Conservation (phyloP, 2,797 vertebrate genomes). For the Propithecus perrieri region DNA sequence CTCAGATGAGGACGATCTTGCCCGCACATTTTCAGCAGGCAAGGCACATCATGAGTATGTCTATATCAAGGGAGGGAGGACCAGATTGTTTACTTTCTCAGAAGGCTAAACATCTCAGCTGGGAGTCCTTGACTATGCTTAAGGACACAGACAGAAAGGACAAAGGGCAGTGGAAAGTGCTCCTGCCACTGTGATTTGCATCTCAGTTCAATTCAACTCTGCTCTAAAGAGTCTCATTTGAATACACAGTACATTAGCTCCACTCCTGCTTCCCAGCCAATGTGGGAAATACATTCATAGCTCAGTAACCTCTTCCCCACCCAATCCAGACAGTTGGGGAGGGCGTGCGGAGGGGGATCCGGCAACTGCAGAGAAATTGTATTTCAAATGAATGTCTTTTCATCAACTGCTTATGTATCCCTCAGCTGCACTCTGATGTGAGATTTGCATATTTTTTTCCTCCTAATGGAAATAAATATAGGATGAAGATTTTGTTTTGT, state of each 20-base stretch:
- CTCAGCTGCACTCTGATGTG: conserved; percentile 65
- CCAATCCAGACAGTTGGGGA: conserved; percentile 68
- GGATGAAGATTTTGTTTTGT: conserved; percentile 79
- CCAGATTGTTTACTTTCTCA: conserved; percentile 75
- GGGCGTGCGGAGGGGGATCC: conserved; percentile 65
- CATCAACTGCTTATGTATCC: conserved; percentile 77
- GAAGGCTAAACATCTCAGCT: conserved; percentile 72
- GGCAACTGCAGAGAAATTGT: conserved; percentile 79
- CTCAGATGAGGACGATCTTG: not conserved
- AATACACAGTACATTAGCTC: conserved; percentile 83
- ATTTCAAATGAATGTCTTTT: conserved; percentile 82
- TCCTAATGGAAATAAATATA: conserved; percentile 80
- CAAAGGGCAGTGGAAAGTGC: conserved; percentile 81
- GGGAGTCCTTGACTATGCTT: conserved; percentile 81
- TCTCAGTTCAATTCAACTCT: conserved; percentile 81
- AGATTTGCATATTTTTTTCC: conserved; percentile 83
- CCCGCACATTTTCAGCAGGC: conserved; percentile 47
- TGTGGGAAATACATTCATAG: conserved; percentile 80
- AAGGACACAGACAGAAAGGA: conserved; percentile 77
- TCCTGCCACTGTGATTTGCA: conserved; percentile 79
- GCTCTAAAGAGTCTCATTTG: conserved; percentile 83
- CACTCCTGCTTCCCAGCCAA: conserved; percentile 68
- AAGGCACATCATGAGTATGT: not conserved
- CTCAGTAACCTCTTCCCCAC: conserved; percentile 78
- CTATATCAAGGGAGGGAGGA: conserved; percentile 8